Evolutionary conservation across 1,140 invertebrate genomes (phyloP).

Genomic region (Chymomyza costata): DNA sequence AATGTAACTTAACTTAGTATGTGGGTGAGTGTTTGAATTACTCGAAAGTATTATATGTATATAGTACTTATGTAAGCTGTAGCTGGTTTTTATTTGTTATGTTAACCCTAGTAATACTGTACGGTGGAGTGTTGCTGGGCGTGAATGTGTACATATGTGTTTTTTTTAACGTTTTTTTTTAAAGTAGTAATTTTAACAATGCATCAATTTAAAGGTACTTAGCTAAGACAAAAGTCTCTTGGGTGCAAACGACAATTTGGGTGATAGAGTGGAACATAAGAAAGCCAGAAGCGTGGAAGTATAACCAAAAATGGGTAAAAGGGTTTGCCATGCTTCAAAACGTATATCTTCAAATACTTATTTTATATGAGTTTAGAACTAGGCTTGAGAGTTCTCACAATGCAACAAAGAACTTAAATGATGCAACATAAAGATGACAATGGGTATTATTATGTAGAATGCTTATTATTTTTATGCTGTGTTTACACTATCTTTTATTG

Average conservation of each 20-base stretch:
- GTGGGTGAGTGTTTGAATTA: too few relatives aligned
- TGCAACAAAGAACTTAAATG: constrained; percentile 33
- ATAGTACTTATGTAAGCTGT: too few relatives aligned
- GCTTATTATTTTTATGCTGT: too few relatives aligned
- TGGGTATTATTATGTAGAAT: constrained; percentile 6
- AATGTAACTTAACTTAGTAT: constrained; percentile 22
- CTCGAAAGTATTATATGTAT: too few relatives aligned
- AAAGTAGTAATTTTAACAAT: not conserved
- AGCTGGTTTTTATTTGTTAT: constrained; percentile 7
- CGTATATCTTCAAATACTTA: too few relatives aligned
- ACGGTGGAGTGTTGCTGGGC: too few relatives aligned
- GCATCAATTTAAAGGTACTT: too few relatives aligned
- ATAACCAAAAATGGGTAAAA: constrained; percentile 19
- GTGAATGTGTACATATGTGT: too few relatives aligned
- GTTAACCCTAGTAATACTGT: constrained; percentile 14
- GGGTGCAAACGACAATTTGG: constrained; percentile 11
- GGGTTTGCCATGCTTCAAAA: too few relatives aligned
- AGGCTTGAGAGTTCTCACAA: constrained; percentile 18
- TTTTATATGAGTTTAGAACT: too few relatives aligned
- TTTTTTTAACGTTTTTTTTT: too few relatives aligned
- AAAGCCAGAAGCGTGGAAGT: constrained; percentile 39
- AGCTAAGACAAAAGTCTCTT: constrained; percentile 9
- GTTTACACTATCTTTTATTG: too few relatives aligned
- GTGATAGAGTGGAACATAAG: constrained; percentile 46
- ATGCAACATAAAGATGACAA: constrained; percentile 38